Conservation (phyloP, 1,140 invertebrate species). For the Aleiodes sp. region DNA sequence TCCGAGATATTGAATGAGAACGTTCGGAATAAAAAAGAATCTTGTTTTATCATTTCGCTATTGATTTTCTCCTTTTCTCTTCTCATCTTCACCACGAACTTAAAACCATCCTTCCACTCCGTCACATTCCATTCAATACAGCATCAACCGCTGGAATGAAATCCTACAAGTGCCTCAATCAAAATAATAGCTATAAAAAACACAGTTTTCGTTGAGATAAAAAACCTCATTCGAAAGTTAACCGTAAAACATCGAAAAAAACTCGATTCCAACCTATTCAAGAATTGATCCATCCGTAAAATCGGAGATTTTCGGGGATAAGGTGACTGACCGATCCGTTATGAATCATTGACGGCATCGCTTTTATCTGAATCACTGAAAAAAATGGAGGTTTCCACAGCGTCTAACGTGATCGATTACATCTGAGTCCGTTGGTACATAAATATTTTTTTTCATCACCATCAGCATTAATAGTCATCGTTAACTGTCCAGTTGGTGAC, state of each 20-base stretch:
- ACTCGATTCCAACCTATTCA: neutral
- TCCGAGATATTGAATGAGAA: too few relatives aligned
- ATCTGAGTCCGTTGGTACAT: neutral
- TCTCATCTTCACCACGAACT: neutral
- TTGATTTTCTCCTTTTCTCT: neutral
- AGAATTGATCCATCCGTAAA: neutral
- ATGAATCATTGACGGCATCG: neutral
- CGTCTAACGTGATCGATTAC: neutral
- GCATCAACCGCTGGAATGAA: neutral
- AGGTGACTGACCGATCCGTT: slow-evolving; percentile 30
- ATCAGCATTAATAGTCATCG: slow-evolving; percentile 2
- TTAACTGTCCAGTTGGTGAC: neutral
- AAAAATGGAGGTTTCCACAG: slow-evolving; percentile 3
- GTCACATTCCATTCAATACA: neutral
- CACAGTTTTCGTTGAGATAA: too few relatives aligned
- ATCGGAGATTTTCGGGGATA: neutral
- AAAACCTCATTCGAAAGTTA: too few relatives aligned
- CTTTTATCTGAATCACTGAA: neutral
- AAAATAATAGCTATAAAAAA: neutral
- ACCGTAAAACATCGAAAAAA: too few relatives aligned
- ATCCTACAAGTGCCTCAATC: neutral
- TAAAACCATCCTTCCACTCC: neutral
- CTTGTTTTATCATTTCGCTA: neutral
- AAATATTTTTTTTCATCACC: neutral
- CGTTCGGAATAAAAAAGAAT: too few relatives aligned